Evolutionary conservation across 2,113 vertebrate genomes (phyloP), one percentile per base, ranked within the genome.

Genomic region (Odocoileus virginianus): DNA sequence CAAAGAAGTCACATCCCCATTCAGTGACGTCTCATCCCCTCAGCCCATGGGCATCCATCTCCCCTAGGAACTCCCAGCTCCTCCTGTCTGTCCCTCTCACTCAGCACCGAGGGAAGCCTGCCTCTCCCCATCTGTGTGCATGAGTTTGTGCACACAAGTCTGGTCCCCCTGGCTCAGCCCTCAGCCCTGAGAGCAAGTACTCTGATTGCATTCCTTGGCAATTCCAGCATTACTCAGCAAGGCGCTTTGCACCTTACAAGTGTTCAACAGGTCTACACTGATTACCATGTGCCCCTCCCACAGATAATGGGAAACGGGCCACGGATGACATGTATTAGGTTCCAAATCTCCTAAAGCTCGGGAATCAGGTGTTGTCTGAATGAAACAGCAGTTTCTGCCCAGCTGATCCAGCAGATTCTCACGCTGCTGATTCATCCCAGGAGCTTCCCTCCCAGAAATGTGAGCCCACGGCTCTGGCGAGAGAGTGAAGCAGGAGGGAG

Each of bases 371-470:
- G 0, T 94, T 27, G 76, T 64, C 93, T 64, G 52, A 83, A 89
- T 47, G 19, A 97, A 88, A 57, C 28, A 52, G 84, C 84, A 52
- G 82, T 60, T 95, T 96, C 96, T 93, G 55, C 33, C 78, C 16
- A 23, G 90, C 58, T 30, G 64, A 97, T 30, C 47, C 60, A 67
- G 67, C 60, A 93, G 55, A 83, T 96, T 97, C 89, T 93, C 93
- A 74, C 0, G 0, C 45, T 54, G 45, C 92, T 95, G 94, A 97
- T n/a, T 97, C 91, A 96, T 28, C 79, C 30, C 4, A 3, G 64
- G 33, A 87, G 87, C 25, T 47, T 79, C 86, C 89, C 78, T 95
- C 58, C 58, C 61, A n/a, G 91, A 91, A 95, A 55, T 0, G n/a
- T 94, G 85, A 94, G 93, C 91, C 83, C 82, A 81, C 43, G 57